A percentile compares a stretch with the other conserved stretches of the same genome.
Conservation (phyloP, 2,797 vertebrate genomes). For the Propithecus perrieri region DNA sequence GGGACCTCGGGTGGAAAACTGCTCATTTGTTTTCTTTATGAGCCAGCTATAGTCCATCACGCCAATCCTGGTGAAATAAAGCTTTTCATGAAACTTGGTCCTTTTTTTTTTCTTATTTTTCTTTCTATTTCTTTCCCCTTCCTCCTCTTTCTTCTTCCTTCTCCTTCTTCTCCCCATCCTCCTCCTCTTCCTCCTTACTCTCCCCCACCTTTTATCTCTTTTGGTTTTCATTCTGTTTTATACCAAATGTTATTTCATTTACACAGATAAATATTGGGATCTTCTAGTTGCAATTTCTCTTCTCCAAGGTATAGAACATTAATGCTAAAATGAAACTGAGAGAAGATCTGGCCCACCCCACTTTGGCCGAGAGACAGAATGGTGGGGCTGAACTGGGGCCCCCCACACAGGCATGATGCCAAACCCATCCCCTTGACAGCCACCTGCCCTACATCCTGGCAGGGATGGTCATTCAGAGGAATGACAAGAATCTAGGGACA, state of each 20-base stretch:
- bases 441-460: not conserved
- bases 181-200: not conserved
- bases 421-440: not conserved
- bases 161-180: no score
- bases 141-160: not conserved
- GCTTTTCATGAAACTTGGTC: not conserved
- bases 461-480: not conserved
- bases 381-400: not conserved
- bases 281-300: not conserved
- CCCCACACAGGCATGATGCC: not conserved
- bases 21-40: not conserved
- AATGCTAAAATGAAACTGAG: not conserved
- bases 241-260: not conserved
- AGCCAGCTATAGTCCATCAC: not conserved
- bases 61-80: not conserved
- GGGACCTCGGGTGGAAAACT: not conserved
- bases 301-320: not conserved
- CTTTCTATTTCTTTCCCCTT: not conserved
- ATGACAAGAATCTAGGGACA: not conserved
- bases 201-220: no score
- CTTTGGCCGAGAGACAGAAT: not conserved
- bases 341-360: not conserved
- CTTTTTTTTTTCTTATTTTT: not conserved
- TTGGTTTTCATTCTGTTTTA: not conserved
- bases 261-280: not conserved